Conservation (phyloP, 2,888 invertebrate species). For the Ephialtes manifestator region DNA sequence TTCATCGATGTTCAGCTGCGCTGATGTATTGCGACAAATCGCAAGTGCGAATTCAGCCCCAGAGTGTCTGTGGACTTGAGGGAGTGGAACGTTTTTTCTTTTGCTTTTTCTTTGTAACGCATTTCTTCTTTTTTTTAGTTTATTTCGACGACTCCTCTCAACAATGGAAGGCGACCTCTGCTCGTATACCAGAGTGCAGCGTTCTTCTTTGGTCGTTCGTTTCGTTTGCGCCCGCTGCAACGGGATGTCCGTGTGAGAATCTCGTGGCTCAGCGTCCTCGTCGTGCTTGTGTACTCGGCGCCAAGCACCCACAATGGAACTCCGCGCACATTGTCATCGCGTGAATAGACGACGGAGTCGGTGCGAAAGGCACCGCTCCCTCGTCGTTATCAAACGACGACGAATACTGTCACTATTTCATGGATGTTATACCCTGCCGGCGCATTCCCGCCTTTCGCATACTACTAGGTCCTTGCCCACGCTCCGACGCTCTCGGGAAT, state of each 20-base stretch:
- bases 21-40: constrained; percentile 17
- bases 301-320: constrained; percentile 33
- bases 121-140: constrained; percentile 18
- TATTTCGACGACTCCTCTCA: neutral
- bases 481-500: neutral
- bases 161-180: constrained; percentile 24
- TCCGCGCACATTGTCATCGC: constrained; percentile 33
- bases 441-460: constrained; percentile 17
- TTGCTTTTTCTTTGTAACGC: constrained; percentile 10
- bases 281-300: constrained; percentile 4
- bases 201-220: constrained; percentile 7
- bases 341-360: constrained; percentile 31
- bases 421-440: constrained; percentile 9
- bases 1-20: neutral
- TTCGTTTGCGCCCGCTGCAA: constrained; percentile 24
- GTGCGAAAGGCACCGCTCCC: neutral
- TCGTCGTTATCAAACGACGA: constrained; percentile 49
- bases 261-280: constrained; percentile 7
- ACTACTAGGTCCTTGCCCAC: neutral
- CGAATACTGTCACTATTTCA: constrained; percentile 38
- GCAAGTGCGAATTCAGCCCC: constrained; percentile 1
- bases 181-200: neutral
- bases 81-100: neutral
- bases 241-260: neutral
- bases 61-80: neutral